Evolutionary conservation across 2,113 vertebrate genomes (phyloP).

Genomic region (Burhinus oedicnemus): DNA sequence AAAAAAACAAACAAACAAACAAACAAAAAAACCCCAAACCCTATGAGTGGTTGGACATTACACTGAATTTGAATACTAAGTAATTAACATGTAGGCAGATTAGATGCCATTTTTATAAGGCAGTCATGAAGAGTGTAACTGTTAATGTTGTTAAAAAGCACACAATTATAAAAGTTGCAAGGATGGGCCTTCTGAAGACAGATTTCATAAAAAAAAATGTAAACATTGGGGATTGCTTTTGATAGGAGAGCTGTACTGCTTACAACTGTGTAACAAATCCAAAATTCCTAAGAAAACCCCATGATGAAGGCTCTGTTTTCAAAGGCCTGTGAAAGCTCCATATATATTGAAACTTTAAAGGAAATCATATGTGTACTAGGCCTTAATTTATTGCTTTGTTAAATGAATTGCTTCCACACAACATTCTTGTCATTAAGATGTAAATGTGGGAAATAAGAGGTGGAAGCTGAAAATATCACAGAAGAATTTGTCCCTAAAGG

Average conservation of each 20-base stretch:
- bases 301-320: not conserved
- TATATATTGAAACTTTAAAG: conserved; percentile 1
- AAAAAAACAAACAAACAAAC: not conserved
- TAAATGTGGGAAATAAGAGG: not conserved
- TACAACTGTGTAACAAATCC: not conserved
- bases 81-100: not conserved
- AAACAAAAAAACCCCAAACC: not conserved
- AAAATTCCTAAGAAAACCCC: not conserved
- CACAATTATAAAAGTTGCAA: not conserved
- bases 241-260: not conserved
- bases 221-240: not conserved
- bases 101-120: not conserved
- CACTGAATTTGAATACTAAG: not conserved
- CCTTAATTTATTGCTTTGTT: conserved; percentile 7
- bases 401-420: conserved; percentile 38
- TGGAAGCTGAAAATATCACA: not conserved
- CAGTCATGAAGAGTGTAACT: not conserved
- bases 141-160: not conserved
- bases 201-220: not conserved
- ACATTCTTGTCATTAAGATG: not conserved
- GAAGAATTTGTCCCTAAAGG: not conserved
- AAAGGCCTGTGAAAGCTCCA: not conserved
- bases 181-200: not conserved
- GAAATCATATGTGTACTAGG: not conserved
- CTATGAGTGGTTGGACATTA: not conserved